These are phyloP conservation scores for Rhinatrema bivittatum DNA, from an alignment of 2,797 vertebrate species.

Conservation along the genomic window DNA sequence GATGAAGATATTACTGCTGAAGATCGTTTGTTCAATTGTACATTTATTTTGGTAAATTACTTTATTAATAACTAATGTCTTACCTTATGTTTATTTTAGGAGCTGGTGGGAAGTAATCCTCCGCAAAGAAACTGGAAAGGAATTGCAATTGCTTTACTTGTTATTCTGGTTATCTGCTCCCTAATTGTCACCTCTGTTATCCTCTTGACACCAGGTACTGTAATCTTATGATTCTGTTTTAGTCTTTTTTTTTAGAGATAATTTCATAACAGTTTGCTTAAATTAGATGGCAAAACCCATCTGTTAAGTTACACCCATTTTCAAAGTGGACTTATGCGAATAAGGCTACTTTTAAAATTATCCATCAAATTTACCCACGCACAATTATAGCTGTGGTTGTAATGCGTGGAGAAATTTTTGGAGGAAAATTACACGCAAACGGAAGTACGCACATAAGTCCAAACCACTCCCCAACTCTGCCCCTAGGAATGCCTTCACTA, in stretches of 20 bases:
- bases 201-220: slow-evolving; percentile 87
- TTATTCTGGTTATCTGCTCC: slow-evolving; percentile 95
- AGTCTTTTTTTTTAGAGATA: not conserved
- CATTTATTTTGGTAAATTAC: rapidly evolving
- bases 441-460: too few relatives aligned
- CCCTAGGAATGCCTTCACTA: too few relatives aligned
- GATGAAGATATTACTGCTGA: rapidly evolving
- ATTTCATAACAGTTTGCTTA: too few relatives aligned
- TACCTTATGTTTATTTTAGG: slow-evolving; percentile 60
- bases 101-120: slow-evolving; percentile 90
- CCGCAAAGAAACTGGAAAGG: slow-evolving; percentile 97
- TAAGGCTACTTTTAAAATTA: too few relatives aligned
- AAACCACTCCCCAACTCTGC: too few relatives aligned
- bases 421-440: too few relatives aligned
- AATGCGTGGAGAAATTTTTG: too few relatives aligned
- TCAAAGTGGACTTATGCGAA: too few relatives aligned
- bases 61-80: not conserved
- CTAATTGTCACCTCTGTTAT: slow-evolving; percentile 96
- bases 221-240: slow-evolving; percentile 10
- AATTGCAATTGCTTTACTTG: slow-evolving; percentile 92
- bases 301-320: too few relatives aligned
- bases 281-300: rapidly evolving
- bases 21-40: not conserved
- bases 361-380: too few relatives aligned
- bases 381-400: too few relatives aligned